A percentile compares a stretch with the other conserved stretches of the same genome.
Conservation (phyloP, 2,113 vertebrate genomes). For the Acanthisitta chloris region DNA sequence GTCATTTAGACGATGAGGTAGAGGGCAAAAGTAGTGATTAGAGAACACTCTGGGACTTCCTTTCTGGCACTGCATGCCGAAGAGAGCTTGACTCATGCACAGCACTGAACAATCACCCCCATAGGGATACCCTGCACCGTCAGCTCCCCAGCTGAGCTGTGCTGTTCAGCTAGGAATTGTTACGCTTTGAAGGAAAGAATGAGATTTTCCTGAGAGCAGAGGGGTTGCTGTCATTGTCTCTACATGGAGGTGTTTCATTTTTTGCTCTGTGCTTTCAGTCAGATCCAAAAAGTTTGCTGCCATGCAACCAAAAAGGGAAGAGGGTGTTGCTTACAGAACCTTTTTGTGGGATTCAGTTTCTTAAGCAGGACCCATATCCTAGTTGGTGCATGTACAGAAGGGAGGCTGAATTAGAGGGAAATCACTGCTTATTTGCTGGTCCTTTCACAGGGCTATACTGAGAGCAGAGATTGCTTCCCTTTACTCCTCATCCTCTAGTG, state of each 20-base stretch:
- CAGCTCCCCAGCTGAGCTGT: background rate
- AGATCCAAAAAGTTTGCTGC: background rate
- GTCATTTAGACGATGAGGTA: background rate
- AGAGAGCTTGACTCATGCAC: background rate
- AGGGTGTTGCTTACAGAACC: background rate
- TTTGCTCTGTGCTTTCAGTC: background rate
- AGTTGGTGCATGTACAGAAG: background rate
- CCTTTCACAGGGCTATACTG: background rate
- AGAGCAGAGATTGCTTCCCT: background rate
- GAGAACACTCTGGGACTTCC: background rate
- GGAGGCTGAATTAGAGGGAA: background rate
- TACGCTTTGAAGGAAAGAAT: background rate
- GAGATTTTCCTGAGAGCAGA: background rate
- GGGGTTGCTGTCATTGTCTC: background rate
- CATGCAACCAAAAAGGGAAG: background rate
- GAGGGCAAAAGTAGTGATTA: background rate
- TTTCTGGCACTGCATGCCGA: background rate
- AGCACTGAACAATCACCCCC: background rate
- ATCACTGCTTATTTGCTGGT: background rate
- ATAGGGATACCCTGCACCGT: accelerated
- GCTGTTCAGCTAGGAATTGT: background rate
- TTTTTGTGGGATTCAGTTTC: background rate
- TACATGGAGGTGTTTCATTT: accelerated
- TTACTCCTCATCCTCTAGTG: background rate
- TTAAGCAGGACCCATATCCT: background rate